Percentiles rank a stretch among this genome's conserved stretches.
Evolutionary conservation across 2,113 vertebrate genomes (phyloP).

Genomic region (Lutjanus erythropterus): DNA sequence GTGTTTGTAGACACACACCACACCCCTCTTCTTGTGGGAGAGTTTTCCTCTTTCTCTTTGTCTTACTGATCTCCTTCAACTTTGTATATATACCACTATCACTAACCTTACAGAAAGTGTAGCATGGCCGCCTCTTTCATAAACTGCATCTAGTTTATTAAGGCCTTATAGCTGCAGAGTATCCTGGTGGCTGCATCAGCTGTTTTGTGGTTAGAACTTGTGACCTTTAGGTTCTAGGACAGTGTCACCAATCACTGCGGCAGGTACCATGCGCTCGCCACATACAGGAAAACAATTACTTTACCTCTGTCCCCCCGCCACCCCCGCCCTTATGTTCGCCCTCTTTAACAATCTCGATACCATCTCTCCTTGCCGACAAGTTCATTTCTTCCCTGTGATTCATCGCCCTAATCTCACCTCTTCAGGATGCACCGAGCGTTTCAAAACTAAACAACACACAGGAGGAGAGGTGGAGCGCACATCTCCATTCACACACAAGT

Average conservation of each 20-base stretch:
- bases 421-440: slow-evolving; percentile 50
- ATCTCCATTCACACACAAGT: neutral
- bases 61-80: slow-evolving; percentile 21
- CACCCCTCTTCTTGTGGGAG: neutral
- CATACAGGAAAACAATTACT: slow-evolving; percentile 56
- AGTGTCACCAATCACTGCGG: slow-evolving; percentile 30
- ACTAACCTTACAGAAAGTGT: neutral
- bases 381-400: slow-evolving; percentile 73
- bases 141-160: slow-evolving; percentile 29
- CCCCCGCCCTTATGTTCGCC: slow-evolving; percentile 29
- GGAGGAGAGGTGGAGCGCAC: neutral
- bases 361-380: slow-evolving; percentile 69
- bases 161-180: slow-evolving; percentile 8
- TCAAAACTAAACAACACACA: slow-evolving; percentile 12
- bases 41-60: slow-evolving; percentile 18
- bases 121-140: slow-evolving; percentile 20
- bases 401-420: slow-evolving; percentile 68
- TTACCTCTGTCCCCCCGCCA: neutral
- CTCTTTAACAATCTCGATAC: slow-evolving; percentile 68
- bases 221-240: slow-evolving; percentile 50
- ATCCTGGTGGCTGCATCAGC: slow-evolving; percentile 16
- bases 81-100: neutral
- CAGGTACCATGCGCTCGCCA: slow-evolving; percentile 19
- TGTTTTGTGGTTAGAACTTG: neutral
- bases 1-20: slow-evolving; percentile 32